phyloP scores from a whole-genome alignment of 2,888 invertebrate genomes.

The Strigamia maritima region DNA sequence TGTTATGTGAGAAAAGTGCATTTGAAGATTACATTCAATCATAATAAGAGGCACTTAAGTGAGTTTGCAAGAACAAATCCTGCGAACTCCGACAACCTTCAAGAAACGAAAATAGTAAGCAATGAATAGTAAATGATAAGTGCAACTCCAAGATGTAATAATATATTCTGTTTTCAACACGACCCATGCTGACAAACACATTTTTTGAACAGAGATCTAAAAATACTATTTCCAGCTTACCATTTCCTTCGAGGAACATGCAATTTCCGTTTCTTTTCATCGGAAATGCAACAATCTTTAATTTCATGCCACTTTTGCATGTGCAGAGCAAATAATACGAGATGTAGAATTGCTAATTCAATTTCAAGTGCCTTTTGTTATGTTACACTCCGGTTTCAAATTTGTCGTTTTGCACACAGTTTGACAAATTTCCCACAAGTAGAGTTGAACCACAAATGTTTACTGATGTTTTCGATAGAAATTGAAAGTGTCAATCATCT shows the following conservation, averaged over 20 bases:
- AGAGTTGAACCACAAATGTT: not conserved
- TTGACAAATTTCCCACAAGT: not conserved
- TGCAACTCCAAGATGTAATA: not conserved
- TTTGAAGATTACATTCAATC: conserved; percentile 30
- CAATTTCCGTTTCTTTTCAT: not conserved
- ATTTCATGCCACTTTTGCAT: not conserved
- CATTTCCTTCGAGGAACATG: not conserved
- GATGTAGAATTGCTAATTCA: no score
- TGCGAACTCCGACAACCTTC: not conserved
- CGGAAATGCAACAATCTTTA: not conserved
- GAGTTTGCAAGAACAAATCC: conserved; percentile 6
- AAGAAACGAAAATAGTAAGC: not conserved
- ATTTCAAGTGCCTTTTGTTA: not conserved
- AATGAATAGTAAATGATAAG: conserved; percentile 26
- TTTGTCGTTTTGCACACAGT: not conserved
- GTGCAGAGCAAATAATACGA: not conserved
- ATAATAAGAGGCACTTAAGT: conserved; percentile 22
- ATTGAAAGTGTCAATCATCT: not conserved
- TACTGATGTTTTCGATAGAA: conserved; percentile 4
- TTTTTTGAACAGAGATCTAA: not conserved
- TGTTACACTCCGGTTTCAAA: not conserved
- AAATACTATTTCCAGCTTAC: not conserved
- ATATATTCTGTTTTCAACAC: conserved; percentile 5
- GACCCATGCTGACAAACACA: conserved; percentile 14
- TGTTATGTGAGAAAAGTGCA: conserved; percentile 16